Evolutionary conservation across 2,888 invertebrate species (phyloP), one percentile per base, ranked within the genome.

Genomic region (Drosophila atroscutellata): DNA sequence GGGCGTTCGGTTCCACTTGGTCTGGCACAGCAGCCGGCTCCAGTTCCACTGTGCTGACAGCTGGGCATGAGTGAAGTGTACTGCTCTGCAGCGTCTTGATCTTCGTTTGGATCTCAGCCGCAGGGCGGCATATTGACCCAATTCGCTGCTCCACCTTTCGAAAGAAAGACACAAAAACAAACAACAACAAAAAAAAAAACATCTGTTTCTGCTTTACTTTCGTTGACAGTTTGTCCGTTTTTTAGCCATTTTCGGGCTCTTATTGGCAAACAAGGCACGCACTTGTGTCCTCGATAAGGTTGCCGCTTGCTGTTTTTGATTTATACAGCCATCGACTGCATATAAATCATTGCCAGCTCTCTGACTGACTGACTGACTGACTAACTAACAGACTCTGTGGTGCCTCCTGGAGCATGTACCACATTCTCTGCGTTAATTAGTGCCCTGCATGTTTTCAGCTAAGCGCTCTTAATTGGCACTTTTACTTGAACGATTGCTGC

Each of bases 271-370:
- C 86, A 70, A 72, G 76, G 77, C 86, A 86, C 86, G 86, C 86
- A 86, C 87, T 86, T 83, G 87, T 76, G 86, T 80, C 85, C 86
- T 84, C 86, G 85, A 86, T 86, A 80, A 77, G 79, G 61, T 71
- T 75, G 77, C 65, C 60, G 72, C 72, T 52, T 50, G 51, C 47
- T 49, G 61, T 45, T 72, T 81, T 77, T 85, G 87, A 85, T 85
- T 85, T 85, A 87, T 81, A 63, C 83, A 61, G 69, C 75, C 64
- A 70, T 72, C 57, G 78, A 63, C 55, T 62, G 81, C 84, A 67
- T 61, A 86, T 84, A 84, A 84, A 84, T 84, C 86, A 67, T 67
- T 63, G 51, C 37, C 80, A 47, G 42, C 67, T 55, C 64, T 52
- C 71, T 63, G 68, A 65, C 80, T 66, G 52, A 42, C 65, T 26